phyloP scores from a whole-genome alignment of 2,113 vertebrate species.

The Maccullochella peelii region DNA sequence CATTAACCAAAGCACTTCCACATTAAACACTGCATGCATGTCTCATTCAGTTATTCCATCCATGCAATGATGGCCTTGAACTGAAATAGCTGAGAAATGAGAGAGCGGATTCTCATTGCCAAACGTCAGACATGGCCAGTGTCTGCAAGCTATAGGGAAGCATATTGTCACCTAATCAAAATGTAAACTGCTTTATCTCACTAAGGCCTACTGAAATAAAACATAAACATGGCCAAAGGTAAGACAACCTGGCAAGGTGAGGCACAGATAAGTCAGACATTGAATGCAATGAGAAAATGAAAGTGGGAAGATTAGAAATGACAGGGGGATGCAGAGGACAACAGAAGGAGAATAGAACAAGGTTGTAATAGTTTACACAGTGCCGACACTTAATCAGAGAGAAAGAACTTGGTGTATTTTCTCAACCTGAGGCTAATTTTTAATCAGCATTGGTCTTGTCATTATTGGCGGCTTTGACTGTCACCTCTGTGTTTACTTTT shows the following conservation, averaged over 20 bases:
- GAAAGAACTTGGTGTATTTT: constrained; percentile 65
- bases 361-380: constrained; percentile 74
- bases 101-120: not conserved
- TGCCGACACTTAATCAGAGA: constrained; percentile 79
- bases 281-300: constrained; percentile 3
- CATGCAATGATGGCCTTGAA: not conserved
- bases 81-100: not conserved
- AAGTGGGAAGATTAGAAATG: constrained; percentile 10
- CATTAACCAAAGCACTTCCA: not conserved
- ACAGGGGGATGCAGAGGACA: constrained; percentile 44
- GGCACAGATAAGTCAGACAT: not conserved
- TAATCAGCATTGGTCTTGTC: constrained; percentile 90
- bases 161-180: not conserved
- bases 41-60: not conserved
- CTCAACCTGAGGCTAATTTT: constrained; percentile 87
- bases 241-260: not conserved
- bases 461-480: constrained; percentile 83
- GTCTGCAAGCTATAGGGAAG: not conserved
- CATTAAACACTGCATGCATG: not conserved
- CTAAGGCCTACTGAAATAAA: not conserved
- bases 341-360: constrained; percentile 50
- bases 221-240: not conserved
- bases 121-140: not conserved
- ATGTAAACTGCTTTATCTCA: not conserved
- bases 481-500: constrained; percentile 90